phyloP scores from a whole-genome alignment of 2,888 invertebrate genomes.

The Oscheius sp. region DNA sequence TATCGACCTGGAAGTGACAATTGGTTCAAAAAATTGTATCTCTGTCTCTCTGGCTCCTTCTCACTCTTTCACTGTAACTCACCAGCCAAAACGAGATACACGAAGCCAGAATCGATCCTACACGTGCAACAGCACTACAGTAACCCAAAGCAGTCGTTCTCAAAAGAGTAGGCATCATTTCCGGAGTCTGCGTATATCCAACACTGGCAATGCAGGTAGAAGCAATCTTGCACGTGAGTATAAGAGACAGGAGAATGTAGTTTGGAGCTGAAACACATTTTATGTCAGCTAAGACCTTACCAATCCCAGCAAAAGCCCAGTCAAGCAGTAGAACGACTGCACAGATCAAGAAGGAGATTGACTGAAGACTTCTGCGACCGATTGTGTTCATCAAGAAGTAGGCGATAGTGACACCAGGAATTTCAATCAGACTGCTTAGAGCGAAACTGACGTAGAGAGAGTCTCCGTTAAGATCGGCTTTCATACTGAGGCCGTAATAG shows the following conservation, averaged over 20 bases:
- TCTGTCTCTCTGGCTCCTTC: too few relatives aligned
- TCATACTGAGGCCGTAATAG: slow-evolving; percentile 17
- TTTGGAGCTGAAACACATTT: slow-evolving; percentile 6
- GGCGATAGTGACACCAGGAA: neutral
- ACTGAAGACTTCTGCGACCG: slow-evolving; percentile 3
- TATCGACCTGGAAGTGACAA: slow-evolving; percentile 1
- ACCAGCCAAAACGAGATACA: slow-evolving; percentile 19
- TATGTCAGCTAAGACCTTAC: neutral
- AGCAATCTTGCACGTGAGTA: slow-evolving; percentile 2
- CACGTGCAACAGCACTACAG: neutral
- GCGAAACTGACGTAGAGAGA: slow-evolving; percentile 16
- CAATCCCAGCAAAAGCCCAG: neutral
- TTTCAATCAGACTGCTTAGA: slow-evolving; percentile 6
- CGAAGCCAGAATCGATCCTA: slow-evolving; percentile 14
- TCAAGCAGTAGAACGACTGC: neutral
- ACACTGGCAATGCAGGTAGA: neutral
- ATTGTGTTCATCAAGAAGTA: slow-evolving; percentile 16
- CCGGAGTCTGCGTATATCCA: slow-evolving; percentile 2
- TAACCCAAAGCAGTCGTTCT: slow-evolving; percentile 22
- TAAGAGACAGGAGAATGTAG: neutral
- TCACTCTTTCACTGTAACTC: neutral
- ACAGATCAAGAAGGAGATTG: slow-evolving; percentile 2
- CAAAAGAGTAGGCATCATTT: slow-evolving; percentile 27
- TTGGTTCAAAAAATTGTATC: neutral
- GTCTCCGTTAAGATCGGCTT: slow-evolving; percentile 14